Evolutionary conservation across 1,140 invertebrate species (phyloP).

Genomic region (Steinernema feltiae): DNA sequence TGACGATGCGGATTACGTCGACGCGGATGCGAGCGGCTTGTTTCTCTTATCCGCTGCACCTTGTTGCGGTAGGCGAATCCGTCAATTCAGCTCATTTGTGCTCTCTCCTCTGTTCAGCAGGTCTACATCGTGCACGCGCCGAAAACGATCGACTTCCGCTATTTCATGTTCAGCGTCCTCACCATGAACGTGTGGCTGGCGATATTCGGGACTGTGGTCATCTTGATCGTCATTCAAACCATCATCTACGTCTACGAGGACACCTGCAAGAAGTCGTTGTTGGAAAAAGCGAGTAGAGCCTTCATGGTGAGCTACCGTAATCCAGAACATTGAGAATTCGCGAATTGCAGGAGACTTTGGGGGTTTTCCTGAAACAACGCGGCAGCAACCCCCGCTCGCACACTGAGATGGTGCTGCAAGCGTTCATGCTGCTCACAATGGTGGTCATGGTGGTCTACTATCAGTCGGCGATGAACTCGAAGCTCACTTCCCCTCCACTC

Average conservation of each 20-base stretch:
- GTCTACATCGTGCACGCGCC: constrained; percentile 32
- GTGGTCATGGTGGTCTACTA: constrained; percentile 34
- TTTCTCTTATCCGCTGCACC: constrained; percentile 33
- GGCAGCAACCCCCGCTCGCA: constrained; percentile 20
- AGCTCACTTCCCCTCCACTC: constrained; percentile 25
- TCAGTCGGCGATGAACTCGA: constrained; percentile 38
- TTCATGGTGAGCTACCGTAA: neutral
- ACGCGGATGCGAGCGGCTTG: constrained; percentile 29
- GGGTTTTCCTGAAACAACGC: constrained; percentile 31
- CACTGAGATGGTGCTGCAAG: constrained; percentile 26
- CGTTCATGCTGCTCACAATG: constrained; percentile 24
- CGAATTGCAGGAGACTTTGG: constrained; percentile 30
- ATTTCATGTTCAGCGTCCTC: constrained; percentile 33
- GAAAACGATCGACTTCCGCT: constrained; percentile 26
- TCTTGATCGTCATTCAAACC: constrained; percentile 24
- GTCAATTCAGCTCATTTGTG: neutral
- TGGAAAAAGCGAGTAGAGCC: neutral
- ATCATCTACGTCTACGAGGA: constrained; percentile 20
- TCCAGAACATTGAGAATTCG: neutral
- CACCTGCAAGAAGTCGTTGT: constrained; percentile 12
- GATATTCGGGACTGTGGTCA: constrained; percentile 19
- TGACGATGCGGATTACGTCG: constrained; percentile 35
- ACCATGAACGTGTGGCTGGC: constrained; percentile 25
- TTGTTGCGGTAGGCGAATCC: constrained; percentile 27
- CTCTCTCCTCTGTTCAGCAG: constrained; percentile 29